Percentiles rank a stretch among this genome's conserved stretches.
phyloP scores from a whole-genome alignment of 2,113 vertebrate species.

The Pygoscelis adeliae region DNA sequence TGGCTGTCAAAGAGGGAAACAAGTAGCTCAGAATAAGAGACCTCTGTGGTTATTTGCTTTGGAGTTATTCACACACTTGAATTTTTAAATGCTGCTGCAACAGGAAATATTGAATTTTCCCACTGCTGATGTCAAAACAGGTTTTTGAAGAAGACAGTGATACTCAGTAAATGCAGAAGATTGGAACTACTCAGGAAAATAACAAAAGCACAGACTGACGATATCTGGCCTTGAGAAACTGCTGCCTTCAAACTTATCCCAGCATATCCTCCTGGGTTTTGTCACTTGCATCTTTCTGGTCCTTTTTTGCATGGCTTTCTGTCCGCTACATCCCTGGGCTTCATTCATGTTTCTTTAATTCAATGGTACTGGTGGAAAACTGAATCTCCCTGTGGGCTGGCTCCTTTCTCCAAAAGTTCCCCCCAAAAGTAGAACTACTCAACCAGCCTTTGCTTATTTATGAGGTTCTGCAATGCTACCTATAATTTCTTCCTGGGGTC shows the following conservation, averaged over 20 bases:
- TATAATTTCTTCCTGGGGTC: background rate
- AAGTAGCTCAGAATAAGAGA: background rate
- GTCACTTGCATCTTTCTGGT: background rate
- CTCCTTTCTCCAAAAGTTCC: background rate
- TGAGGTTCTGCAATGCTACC: background rate
- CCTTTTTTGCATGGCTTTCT: background rate
- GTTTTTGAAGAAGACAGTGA: background rate
- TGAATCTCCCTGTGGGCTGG: background rate
- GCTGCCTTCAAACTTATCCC: background rate
- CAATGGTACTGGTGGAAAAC: background rate
- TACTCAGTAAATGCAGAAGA: background rate
- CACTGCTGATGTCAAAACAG: background rate
- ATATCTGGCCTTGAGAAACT: background rate
- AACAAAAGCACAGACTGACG: background rate
- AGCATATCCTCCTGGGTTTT: background rate
- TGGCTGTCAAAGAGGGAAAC: background rate
- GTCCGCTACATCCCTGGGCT: background rate
- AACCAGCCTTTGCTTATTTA: background rate
- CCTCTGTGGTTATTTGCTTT: background rate
- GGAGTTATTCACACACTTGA: background rate
- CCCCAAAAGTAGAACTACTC: background rate
- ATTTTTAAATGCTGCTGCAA: background rate
- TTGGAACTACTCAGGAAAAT: background rate
- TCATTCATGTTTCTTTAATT: background rate
- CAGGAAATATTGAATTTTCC: background rate